phyloP scores from a whole-genome alignment of 2,797 vertebrate species.

The Hylomyscus alleni region DNA sequence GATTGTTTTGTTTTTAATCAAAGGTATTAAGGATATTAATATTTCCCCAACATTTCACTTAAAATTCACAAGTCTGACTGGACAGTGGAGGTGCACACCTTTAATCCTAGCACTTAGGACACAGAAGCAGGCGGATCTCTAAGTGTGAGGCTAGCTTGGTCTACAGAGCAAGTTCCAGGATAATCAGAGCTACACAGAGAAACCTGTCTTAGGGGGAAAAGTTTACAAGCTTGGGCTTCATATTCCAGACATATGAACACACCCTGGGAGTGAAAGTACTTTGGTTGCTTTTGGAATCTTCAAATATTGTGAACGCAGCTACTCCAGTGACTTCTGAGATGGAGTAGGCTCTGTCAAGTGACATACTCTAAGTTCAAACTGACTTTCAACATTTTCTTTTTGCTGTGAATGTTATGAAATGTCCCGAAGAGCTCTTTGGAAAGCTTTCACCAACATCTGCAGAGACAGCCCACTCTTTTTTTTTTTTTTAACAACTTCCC shows the following conservation, averaged over 20 bases:
- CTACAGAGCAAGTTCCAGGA: not conserved
- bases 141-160: not conserved
- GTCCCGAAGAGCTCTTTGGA: not conserved
- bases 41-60: not conserved
- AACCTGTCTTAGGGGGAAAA: not conserved
- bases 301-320: not conserved
- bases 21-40: not conserved
- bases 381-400: not conserved
- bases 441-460: not conserved
- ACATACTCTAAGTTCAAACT: not conserved
- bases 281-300: not conserved
- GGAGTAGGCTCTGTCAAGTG: not conserved
- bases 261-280: not conserved
- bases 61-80: not conserved
- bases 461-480: not conserved
- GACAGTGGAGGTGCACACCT: not conserved
- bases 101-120: not conserved
- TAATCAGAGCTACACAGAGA: not conserved
- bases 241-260: not conserved
- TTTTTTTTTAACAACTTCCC: not conserved
- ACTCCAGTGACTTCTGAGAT: not conserved
- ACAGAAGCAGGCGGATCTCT: not conserved
- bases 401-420: not conserved
- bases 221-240: not conserved
- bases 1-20: not conserved